Evolutionary conservation across 2,888 invertebrate species (phyloP).

Genomic region (Xestia ashworthii): DNA sequence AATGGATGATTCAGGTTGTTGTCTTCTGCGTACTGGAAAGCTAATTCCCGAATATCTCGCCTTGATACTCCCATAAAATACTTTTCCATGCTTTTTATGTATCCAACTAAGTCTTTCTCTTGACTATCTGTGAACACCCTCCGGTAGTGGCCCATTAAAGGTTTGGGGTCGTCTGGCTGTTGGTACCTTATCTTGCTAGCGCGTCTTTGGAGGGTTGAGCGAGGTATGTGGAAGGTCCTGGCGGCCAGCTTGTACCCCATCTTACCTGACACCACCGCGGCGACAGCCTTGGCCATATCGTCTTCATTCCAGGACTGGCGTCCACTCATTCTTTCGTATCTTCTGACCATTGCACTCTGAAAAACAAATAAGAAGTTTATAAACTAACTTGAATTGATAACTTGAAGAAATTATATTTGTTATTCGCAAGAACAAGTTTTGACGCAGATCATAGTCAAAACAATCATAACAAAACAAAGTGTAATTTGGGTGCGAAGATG

Average conservation of each 20-base stretch:
- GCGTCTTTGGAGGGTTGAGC: conserved; percentile 87
- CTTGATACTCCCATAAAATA: conserved; percentile 88
- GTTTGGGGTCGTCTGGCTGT: conserved; percentile 85
- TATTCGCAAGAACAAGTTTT: conserved; percentile 34
- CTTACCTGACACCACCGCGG: conserved; percentile 88
- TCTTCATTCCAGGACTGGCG: conserved; percentile 89
- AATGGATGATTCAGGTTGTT: conserved; percentile 86
- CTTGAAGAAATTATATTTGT: conserved; percentile 15
- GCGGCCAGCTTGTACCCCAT: conserved; percentile 89
- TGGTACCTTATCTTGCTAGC: conserved; percentile 88
- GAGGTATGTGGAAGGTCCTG: conserved; percentile 87
- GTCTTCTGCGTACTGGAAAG: conserved; percentile 88
- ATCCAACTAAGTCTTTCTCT: conserved; percentile 87
- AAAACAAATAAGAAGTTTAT: conserved; percentile 64
- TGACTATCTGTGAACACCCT: conserved; percentile 88
- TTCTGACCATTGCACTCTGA: conserved; percentile 88
- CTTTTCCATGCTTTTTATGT: conserved; percentile 89
- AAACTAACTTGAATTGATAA: conserved; percentile 35
- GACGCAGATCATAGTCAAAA: conserved; percentile 61
- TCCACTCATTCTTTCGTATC: conserved; percentile 89
- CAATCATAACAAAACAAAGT: conserved; percentile 45
- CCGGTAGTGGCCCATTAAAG: conserved; percentile 87
- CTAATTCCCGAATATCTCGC: conserved; percentile 87
- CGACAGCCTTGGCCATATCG: conserved; percentile 89
- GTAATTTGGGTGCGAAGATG: conserved; percentile 32